Evolutionary conservation across 2,113 vertebrate genomes (phyloP).

Genomic region (Neotoma lepida): DNA sequence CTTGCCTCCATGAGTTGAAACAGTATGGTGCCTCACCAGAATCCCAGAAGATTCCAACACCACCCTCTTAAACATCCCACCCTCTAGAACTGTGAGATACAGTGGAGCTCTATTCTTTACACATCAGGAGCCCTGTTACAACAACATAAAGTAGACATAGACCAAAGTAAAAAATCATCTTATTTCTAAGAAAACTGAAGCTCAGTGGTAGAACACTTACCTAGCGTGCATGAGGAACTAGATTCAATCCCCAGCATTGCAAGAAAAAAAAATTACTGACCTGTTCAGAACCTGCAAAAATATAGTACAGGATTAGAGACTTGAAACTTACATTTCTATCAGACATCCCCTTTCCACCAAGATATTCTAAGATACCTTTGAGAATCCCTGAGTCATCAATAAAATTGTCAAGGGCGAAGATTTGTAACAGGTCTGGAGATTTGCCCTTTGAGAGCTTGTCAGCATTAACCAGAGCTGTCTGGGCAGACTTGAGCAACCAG

Average conservation of each 20-base stretch:
- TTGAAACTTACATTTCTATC: neutral
- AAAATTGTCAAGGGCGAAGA: neutral
- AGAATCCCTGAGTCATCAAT: neutral
- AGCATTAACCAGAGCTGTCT: neutral
- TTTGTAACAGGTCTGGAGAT: neutral
- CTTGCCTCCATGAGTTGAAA: neutral
- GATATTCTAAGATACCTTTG: conserved; percentile 2
- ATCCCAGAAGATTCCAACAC: neutral
- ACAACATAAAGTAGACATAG: neutral
- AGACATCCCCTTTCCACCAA: neutral
- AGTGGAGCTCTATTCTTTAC: neutral
- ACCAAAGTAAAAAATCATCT: neutral
- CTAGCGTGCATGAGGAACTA: no score
- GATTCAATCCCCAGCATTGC: neutral
- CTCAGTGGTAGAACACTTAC: neutral
- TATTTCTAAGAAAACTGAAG: neutral
- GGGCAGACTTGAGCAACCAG: neutral
- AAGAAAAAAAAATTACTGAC: neutral
- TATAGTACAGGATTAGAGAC: neutral
- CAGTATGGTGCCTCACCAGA: neutral
- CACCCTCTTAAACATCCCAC: neutral
- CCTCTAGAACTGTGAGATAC: neutral
- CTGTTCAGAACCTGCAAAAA: neutral
- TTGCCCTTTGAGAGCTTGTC: neutral
- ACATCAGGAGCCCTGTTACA: neutral